Evolutionary conservation across 2,113 vertebrate species (phyloP).

Genomic region (Cromileptes altivelis): DNA sequence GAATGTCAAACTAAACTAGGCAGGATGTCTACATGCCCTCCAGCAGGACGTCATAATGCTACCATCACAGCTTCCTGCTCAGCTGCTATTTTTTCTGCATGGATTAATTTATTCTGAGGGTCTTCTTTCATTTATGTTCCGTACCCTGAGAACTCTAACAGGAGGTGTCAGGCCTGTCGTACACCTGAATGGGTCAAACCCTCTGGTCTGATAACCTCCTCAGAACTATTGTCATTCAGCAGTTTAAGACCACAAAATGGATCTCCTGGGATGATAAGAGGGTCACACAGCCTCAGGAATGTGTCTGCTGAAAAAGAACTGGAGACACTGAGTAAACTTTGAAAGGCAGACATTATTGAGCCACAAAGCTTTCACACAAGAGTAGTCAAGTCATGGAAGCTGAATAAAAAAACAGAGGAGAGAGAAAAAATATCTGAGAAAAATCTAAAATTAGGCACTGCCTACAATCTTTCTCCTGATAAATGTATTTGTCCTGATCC

Average conservation of each 20-base stretch:
- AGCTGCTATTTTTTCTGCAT: slow-evolving; percentile 11
- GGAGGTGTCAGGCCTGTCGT: slow-evolving; percentile 15
- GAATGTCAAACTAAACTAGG: slow-evolving; percentile 31
- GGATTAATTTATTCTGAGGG: slow-evolving; percentile 27
- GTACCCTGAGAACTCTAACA: background rate
- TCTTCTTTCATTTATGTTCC: slow-evolving; percentile 23
- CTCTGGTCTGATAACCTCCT: background rate
- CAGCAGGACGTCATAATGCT: slow-evolving; percentile 5
- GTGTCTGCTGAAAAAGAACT: background rate
- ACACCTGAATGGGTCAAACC: background rate
- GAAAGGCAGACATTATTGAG: background rate
- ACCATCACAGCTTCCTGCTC: slow-evolving; percentile 13
- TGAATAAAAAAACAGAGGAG: background rate
- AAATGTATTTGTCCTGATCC: background rate
- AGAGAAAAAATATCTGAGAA: background rate
- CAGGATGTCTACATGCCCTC: background rate
- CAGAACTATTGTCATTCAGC: slow-evolving; percentile 16
- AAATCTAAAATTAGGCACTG: background rate
- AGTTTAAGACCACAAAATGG: slow-evolving; percentile 22
- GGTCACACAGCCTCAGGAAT: background rate
- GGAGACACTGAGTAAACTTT: background rate
- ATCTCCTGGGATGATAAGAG: background rate
- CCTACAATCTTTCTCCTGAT: background rate
- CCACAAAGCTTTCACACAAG: slow-evolving; percentile 26
- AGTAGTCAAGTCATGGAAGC: slow-evolving; percentile 14